Evolutionary conservation across 2,888 invertebrate genomes (phyloP).

Genomic region (Caenorhabditis sulstoni): DNA sequence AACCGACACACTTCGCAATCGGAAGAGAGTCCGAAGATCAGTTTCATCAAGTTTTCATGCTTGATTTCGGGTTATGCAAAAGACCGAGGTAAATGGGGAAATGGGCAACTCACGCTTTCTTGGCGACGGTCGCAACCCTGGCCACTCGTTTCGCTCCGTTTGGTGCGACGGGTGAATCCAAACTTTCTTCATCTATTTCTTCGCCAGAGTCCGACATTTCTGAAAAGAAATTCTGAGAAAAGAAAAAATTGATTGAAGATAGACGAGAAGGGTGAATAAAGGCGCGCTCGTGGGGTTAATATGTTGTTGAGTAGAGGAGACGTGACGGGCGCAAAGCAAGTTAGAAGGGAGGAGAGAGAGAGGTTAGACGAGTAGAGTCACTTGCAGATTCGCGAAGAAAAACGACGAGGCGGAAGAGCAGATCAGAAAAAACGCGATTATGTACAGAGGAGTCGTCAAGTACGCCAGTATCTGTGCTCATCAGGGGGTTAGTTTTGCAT

Average conservation of each 20-base stretch:
- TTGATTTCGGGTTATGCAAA: slow-evolving; percentile 60
- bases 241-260: too few relatives aligned
- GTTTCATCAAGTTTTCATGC: slow-evolving; percentile 44
- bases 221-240: slow-evolving; percentile 7
- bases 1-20: slow-evolving; percentile 59
- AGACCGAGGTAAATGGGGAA: slow-evolving; percentile 38
- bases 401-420: slow-evolving; percentile 56
- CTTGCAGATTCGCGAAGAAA: slow-evolving; percentile 37
- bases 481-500: slow-evolving; percentile 16
- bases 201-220: background rate
- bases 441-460: slow-evolving; percentile 55
- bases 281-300: too few relatives aligned
- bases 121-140: background rate
- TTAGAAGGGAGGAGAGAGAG: background rate
- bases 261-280: too few relatives aligned
- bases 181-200: background rate
- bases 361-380: background rate
- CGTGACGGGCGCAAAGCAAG: background rate
- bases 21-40: slow-evolving; percentile 41
- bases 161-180: too few relatives aligned
- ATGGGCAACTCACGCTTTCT: background rate
- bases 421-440: slow-evolving; percentile 48
- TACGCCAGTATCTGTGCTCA: slow-evolving; percentile 56
- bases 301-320: too few relatives aligned
- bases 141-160: too few relatives aligned